A percentile compares a stretch with the other conserved stretches of the same genome.
Evolutionary conservation across 1,140 invertebrate genomes (phyloP).

Genomic region (Heterodera schachtii): DNA sequence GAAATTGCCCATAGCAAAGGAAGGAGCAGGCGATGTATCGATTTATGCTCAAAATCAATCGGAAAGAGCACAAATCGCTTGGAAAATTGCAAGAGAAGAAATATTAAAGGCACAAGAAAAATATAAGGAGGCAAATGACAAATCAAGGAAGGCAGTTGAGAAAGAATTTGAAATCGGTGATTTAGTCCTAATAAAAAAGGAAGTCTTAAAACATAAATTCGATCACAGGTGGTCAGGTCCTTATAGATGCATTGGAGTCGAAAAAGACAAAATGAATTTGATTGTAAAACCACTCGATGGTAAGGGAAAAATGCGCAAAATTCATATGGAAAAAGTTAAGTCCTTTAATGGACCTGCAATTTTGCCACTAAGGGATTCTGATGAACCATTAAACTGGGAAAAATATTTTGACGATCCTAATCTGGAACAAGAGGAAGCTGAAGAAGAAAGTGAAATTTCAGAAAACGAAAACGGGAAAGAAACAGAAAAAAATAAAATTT

Average conservation of each 20-base stretch:
- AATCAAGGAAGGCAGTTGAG: neutral
- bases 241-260: neutral
- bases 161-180: neutral
- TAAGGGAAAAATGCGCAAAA: neutral
- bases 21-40: neutral
- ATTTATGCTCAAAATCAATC: neutral
- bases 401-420: neutral
- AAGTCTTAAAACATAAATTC: neutral
- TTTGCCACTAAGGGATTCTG: neutral
- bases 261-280: neutral
- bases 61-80: neutral
- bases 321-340: neutral
- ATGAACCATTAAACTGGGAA: neutral
- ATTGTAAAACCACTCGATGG: neutral
- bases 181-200: neutral
- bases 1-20: neutral
- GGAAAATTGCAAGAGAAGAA: neutral
- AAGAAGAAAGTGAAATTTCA: neutral
- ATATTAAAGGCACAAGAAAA: neutral
- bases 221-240: neutral
- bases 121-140: neutral
- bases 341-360: neutral
- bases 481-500: neutral
- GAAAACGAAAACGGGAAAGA: slow-evolving; percentile 4
- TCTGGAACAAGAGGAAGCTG: neutral